phyloP scores from a whole-genome alignment of 2,113 vertebrate species.

The Channa maculata region DNA sequence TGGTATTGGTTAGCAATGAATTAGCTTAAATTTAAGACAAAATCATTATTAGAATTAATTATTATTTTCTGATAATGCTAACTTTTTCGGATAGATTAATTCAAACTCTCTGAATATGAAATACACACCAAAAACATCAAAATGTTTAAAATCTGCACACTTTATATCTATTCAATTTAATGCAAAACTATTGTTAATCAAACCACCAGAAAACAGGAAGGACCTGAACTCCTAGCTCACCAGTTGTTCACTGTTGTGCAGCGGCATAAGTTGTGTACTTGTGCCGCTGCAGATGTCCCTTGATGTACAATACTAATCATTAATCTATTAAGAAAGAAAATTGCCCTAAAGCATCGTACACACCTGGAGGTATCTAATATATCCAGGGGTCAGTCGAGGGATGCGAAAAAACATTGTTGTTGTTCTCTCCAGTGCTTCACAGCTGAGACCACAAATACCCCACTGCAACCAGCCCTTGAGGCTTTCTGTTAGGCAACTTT shows the following conservation, averaged over 20 bases:
- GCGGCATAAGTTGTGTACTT: constrained; percentile 29
- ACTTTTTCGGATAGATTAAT: too few relatives aligned
- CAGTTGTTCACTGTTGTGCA: constrained; percentile 25
- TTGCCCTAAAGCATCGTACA: constrained; percentile 53
- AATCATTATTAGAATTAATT: too few relatives aligned
- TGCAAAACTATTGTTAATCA: too few relatives aligned
- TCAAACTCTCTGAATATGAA: neutral
- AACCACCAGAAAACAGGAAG: neutral
- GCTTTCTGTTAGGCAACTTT: constrained; percentile 52
- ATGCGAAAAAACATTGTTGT: constrained; percentile 85
- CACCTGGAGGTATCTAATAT: constrained; percentile 90
- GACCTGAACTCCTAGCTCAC: neutral
- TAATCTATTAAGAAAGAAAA: constrained; percentile 41
- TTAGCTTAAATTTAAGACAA: too few relatives aligned
- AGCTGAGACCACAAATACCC: constrained; percentile 33
- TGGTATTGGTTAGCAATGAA: neutral
- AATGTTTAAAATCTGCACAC: too few relatives aligned
- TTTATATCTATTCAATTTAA: too few relatives aligned
- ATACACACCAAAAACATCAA: too few relatives aligned
- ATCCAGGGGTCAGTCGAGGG: constrained; percentile 87
- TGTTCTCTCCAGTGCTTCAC: constrained; percentile 40
- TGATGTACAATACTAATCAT: constrained; percentile 26
- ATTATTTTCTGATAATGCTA: too few relatives aligned
- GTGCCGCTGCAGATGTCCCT: constrained; percentile 27
- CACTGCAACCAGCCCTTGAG: constrained; percentile 26